Evolutionary conservation across 2,113 vertebrate genomes (phyloP), one percentile per base, ranked within the genome.

Genomic region (Notothenia coriiceps): DNA sequence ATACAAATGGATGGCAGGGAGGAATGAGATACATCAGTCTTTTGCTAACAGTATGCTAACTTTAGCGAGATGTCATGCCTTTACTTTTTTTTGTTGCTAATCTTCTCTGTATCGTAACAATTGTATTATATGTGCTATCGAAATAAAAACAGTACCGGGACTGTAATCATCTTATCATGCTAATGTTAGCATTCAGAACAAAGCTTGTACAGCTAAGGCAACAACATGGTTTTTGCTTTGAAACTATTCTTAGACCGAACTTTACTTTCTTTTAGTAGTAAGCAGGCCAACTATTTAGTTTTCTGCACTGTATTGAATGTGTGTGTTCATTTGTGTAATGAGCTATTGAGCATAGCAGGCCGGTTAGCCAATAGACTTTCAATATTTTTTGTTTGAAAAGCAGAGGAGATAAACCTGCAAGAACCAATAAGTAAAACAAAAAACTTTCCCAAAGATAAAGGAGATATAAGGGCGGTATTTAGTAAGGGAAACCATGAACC

Each of bases 301-400:
- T 6, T 40, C 5, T 40, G 35, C 5, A 40, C 5, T 40, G 35
- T 40, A 40, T 40, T 40, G 5, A 6, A 40, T 40, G 35, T 40
- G 35, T 40, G 35, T 40, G 35, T 6, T 6, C 35, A 63, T 29
- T 29, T 29, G 29, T 29, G 3, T 29, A 29, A 29, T 29, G 29
- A 29, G 6, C n/a, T 59, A 29, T 55, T 10, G 25, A 61, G 70
- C 71, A 25, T 56, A 46, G 47, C 67, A 25, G 62, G 29, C 2
- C 59, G 6, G 5, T 49, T 18, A 54, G 49, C 15, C 70, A 43
- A 0, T 35, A 69, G 40, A 57, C 8, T 62, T 29, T 6, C 18
- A 44, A 29, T 7, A n/a, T n/a, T 20, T 12, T 71, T 17, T 43
- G 56, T 35, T 75, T 29, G 57, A 35, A 79, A 68, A 54, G 56